Conservation (phyloP, 2,797 vertebrate genomes). For the Staurois parvus region DNA sequence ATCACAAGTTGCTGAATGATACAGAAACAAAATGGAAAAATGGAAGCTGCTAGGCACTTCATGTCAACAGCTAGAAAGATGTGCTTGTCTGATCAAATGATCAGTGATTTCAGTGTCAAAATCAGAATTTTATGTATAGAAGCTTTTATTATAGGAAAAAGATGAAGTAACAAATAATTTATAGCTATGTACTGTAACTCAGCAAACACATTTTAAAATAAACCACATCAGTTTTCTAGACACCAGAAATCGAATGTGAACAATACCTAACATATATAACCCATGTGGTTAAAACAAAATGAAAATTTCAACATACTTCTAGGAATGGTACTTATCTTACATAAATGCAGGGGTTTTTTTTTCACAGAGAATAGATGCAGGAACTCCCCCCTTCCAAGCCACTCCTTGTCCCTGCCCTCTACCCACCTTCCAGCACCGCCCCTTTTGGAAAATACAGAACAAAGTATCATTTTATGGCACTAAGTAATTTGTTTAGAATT, state of each 20-base stretch:
- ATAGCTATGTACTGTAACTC: not conserved
- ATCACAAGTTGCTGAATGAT: slow-evolving; percentile 76
- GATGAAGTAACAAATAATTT: slow-evolving; percentile 1
- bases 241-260: not conserved
- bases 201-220: not conserved
- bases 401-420: too few species aligned
- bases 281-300: too few species aligned
- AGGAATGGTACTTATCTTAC: too few species aligned
- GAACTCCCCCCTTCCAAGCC: too few species aligned
- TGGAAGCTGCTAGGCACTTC: slow-evolving; percentile 69
- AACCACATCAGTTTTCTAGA: not conserved
- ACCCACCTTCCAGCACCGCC: too few species aligned
- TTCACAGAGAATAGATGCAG: too few species aligned
- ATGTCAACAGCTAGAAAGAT: slow-evolving; percentile 74
- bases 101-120: slow-evolving; percentile 67
- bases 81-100: slow-evolving; percentile 68
- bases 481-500: too few species aligned
- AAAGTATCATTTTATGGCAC: too few species aligned
- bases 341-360: too few species aligned
- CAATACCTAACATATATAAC: not conserved
- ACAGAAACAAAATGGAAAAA: slow-evolving; percentile 73
- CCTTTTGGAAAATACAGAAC: too few species aligned
- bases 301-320: too few species aligned
- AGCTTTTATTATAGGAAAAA: slow-evolving; percentile 3
- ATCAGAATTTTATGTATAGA: slow-evolving; percentile 34